A percentile compares a stretch with the other conserved stretches of the same genome.
phyloP scores from a whole-genome alignment of 2,113 vertebrate species.

The Asarcornis scutulata region DNA sequence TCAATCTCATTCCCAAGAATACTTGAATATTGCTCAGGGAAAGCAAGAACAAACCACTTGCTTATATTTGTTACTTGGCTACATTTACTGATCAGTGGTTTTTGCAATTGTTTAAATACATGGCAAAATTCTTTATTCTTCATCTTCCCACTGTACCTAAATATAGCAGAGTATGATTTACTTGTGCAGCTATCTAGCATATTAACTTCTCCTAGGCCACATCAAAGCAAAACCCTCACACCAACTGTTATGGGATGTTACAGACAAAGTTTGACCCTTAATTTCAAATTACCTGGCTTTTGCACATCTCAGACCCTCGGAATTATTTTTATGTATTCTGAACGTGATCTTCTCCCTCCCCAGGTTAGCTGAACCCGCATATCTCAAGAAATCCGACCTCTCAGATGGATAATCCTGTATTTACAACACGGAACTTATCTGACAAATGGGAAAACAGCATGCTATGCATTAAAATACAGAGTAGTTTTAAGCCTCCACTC shows the following conservation, averaged over 20 bases:
- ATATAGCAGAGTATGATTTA: accelerated
- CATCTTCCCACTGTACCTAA: neutral
- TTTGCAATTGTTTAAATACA: neutral
- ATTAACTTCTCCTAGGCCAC: neutral
- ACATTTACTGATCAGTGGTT: neutral
- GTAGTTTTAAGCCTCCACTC: neutral
- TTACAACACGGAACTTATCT: neutral
- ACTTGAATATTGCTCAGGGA: neutral
- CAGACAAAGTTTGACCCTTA: neutral
- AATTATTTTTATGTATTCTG: slow-evolving; percentile 10
- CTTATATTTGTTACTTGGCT: neutral
- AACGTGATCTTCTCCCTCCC: neutral
- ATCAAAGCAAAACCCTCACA: neutral
- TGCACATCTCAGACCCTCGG: neutral
- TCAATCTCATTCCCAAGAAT: neutral
- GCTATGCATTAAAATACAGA: neutral
- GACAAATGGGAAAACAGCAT: slow-evolving; percentile 1
- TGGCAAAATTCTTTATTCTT: neutral
- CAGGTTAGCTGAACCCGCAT: neutral
- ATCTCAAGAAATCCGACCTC: neutral
- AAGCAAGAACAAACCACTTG: neutral
- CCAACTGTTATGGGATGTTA: no score
- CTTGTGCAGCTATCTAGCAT: accelerated
- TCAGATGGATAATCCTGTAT: neutral
- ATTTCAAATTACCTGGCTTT: neutral